Evolutionary conservation across 1,140 invertebrate genomes (phyloP), one percentile per base, ranked within the genome.

Genomic region (Vanessa atalanta): DNA sequence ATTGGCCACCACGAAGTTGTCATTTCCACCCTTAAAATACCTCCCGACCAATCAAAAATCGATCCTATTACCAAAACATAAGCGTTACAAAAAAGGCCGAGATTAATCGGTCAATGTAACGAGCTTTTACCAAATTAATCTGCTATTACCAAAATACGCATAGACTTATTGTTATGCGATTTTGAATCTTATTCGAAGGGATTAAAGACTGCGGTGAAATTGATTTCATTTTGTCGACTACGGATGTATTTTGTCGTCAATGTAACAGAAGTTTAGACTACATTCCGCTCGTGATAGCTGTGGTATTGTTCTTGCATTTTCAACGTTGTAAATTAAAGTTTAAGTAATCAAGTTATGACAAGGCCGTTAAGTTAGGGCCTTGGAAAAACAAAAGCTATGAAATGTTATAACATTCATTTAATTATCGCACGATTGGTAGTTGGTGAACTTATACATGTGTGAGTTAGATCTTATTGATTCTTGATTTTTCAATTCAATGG

Each of bases 201-300:
- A 15, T 43, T 63, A 77, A 72, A 43, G 51, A 68, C 67, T 73
- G 75, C 75, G 47, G 69, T 70, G 47, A 64, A 72, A 66, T 76
- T 43, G 47, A 65, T 57, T 72, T 48, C 9, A 65, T 76, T 76
- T 76, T n/a, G 31, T 72, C 14, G 9, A 51, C 51, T 47, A 16
- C 57, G 3, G 14, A 16, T 9, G 12, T 15, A 14, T n/a, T 53
- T 68, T 76, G 74, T 76, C 26, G 23, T 57, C 13, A 61, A 65
- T 76, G 73, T 79, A 82, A 84, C 79, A 84, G 80, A 85, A 85
- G 87, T 88, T 85, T 83, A 87, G 82, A 85, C 86, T 86, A 89
- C 85, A 89, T 89, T 89, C 87, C 85, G 65, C 81, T 65, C 63
- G 65, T 79, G 79, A 85, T 86, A 83, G 83, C 80, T 77, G 78